Conservation (phyloP, 2,888 invertebrate genomes). For the Rhingia campestris region DNA sequence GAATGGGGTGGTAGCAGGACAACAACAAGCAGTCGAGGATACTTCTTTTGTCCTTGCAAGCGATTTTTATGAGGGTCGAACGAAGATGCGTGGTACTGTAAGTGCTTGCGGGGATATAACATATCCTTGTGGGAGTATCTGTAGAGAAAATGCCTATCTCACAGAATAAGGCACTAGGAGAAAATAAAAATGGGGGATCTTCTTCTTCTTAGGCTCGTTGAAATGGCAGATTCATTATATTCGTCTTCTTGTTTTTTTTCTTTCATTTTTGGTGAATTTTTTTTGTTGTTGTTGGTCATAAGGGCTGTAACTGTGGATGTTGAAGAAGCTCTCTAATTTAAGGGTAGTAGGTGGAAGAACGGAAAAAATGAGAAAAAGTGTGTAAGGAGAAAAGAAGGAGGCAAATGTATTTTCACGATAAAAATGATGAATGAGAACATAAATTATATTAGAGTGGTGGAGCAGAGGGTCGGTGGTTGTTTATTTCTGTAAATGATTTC, state of each 20-base stretch:
- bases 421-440: conserved; percentile 83
- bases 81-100: conserved; percentile 53
- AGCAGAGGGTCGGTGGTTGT: conserved; percentile 83
- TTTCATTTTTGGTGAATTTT: conserved; percentile 24
- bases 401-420: conserved; percentile 83
- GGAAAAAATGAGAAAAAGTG: conserved; percentile 30
- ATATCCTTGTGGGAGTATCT: conserved; percentile 40
- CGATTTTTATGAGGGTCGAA: conserved; percentile 51
- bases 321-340: conserved; percentile 53
- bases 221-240: conserved; percentile 69
- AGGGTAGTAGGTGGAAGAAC: conserved; percentile 38
- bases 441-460: conserved; percentile 82
- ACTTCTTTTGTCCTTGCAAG: conserved; percentile 48
- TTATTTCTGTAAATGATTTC: conserved; percentile 81
- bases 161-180: neutral
- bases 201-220: conserved; percentile 18
- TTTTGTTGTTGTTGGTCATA: conserved; percentile 39
- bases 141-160: conserved; percentile 36
- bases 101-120: conserved; percentile 16
- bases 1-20: conserved; percentile 13
- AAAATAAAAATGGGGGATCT: conserved; percentile 10
- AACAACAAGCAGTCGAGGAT: conserved; percentile 19
- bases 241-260: conserved; percentile 32
- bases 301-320: conserved; percentile 31
- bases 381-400: conserved; percentile 73